Evolutionary conservation across 1,140 invertebrate species (phyloP), one percentile per base, ranked within the genome.

Genomic region (Drosophila ogumai): DNA sequence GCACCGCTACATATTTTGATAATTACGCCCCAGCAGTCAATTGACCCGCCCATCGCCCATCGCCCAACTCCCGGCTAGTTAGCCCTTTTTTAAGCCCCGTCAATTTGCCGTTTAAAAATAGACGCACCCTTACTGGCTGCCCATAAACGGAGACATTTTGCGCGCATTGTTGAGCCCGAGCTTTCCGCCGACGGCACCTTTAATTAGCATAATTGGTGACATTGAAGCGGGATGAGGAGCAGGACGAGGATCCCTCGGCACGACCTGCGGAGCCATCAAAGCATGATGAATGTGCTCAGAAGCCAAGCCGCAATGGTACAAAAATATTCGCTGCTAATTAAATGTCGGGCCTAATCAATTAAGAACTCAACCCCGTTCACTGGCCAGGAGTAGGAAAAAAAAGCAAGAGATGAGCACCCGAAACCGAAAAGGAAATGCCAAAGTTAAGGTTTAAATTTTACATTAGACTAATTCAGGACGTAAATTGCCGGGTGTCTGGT

Each of bases 141-240:
- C 38, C 69, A 31, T 72, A 72, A 73, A 72, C 44, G 54, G 68
- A 73, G 67, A 47, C 63, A 82, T 88, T 84, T 88, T 88, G 77
- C 68, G 65, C 76, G 85, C 85, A 75, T 75, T 88, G 80, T 80
- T 84, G 80, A 69, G 74, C 67, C 60, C 47, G 64, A 55, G 68
- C 59, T 54, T 67, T 76, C 52, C 71, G 67, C 34, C 49, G 60
- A 50, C 10, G 54, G 61, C 49, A 58, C 65, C 65, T 81, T 81
- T 90, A 90, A 90, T 90, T 90, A 90, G 85, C 85, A 90, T 90
- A 85, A 90, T 90, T 90, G 81, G 78, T 81, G 75, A 81, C 74
- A 80, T 60, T 76, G 57, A 66, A 38, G 64, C 60, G 74, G 61
- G 47, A n/a, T 41, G 38, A 28, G 10, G 3, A n/a, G 6, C 12